Percentiles rank a stretch among this genome's conserved stretches.
Conservation (phyloP, 2,888 invertebrate genomes). For the Lasioglossum morio region DNA sequence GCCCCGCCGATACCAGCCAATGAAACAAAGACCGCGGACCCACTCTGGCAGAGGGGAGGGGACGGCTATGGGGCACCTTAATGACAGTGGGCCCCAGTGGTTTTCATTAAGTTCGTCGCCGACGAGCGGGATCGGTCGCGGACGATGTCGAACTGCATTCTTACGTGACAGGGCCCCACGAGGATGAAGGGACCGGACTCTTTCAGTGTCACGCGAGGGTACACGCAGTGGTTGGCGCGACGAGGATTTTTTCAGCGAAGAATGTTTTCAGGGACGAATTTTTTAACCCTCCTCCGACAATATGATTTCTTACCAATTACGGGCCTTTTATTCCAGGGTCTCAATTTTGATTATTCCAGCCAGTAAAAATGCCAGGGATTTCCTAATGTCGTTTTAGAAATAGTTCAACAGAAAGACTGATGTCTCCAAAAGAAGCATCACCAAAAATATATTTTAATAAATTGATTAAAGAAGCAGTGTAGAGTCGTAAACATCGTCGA, state of each 20-base stretch:
- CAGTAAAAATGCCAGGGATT: too few species aligned
- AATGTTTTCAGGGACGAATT: not conserved
- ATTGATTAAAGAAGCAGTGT: too few species aligned
- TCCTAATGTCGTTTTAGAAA: too few species aligned
- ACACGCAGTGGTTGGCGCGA: not conserved
- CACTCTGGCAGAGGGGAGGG: slow-evolving; percentile 16
- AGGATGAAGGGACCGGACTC: not conserved
- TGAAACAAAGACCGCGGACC: slow-evolving; percentile 78
- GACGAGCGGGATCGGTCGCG: slow-evolving; percentile 22
- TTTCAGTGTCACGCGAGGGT: not conserved
- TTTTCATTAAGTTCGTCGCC: slow-evolving; percentile 71
- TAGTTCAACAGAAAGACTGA: too few species aligned
- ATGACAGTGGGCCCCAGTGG: slow-evolving; percentile 75
- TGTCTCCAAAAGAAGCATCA: too few species aligned
- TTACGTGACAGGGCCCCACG: not conserved
- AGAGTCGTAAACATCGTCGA: too few species aligned
- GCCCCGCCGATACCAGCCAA: slow-evolving; percentile 66
- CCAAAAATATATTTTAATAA: too few species aligned
- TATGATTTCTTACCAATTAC: too few species aligned
- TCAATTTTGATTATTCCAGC: too few species aligned
- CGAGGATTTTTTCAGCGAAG: not conserved
- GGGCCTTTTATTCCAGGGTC: too few species aligned
- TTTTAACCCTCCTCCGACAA: too few species aligned
- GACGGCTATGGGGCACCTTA: slow-evolving; percentile 63
- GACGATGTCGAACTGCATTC: slow-evolving; percentile 21